Evolutionary conservation across 2,888 invertebrate genomes (phyloP), one percentile per base, ranked within the genome.

Genomic region (Heliconius aoede): DNA sequence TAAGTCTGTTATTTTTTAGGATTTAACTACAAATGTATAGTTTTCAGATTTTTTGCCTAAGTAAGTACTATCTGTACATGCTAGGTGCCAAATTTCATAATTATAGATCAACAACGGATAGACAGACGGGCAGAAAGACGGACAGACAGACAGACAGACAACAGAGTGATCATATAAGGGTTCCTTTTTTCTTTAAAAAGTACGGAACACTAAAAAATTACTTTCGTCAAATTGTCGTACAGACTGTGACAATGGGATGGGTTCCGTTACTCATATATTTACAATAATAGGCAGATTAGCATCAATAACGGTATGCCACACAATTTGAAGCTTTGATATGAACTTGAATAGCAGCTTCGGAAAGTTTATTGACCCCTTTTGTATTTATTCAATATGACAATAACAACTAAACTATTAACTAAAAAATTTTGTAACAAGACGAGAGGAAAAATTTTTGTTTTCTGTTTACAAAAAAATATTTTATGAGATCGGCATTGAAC

Each of bases 311-410:
- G 80, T 78, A 64, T 72, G 55, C 68, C 71, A 76, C 62, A 74
- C 76, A 76, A 76, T 75, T 74, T 40, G 55, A 77, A 76, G 60
- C 76, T 74, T 83, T 79, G 80, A 82, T 80, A 77, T 67, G 76
- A 77, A 81, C 81, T 83, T 76, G 81, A 76, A 76, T 81, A 73
- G 71, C 78, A 77, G 65, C 78, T 76, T 79, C 30, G 60, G 68
- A 68, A 84, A 85, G 88, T 85, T 88, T 85, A 81, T 86, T 85
- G 84, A 85, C 86, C 85, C 80, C 81, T 79, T 80, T 82, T 80
- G 78, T 82, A 40, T 81, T 78, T 79, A 75, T 73, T 69, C 30
- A 73, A 71, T 69, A 24, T 64, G 60, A 68, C n/a, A 69, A 55
- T 26, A n/a, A 69, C n/a, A n/a, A 46, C 21, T 55, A 30, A 5